Evolutionary conservation across 1,140 invertebrate species (phyloP).

Genomic region (Drosophila funebris): DNA sequence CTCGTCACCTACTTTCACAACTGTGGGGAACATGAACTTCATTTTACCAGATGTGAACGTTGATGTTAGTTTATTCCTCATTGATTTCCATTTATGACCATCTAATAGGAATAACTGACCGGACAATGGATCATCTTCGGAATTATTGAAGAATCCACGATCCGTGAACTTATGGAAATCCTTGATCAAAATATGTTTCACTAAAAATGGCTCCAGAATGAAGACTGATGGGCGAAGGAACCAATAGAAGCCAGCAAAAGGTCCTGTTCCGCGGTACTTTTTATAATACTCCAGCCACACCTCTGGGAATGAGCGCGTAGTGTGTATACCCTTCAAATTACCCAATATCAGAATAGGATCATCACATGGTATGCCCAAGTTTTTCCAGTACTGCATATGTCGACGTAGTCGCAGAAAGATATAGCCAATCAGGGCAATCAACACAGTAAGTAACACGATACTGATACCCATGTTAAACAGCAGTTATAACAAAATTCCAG

Average conservation of each 20-base stretch:
- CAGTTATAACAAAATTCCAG: background rate
- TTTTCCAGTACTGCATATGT: conserved; percentile 70
- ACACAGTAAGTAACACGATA: conserved; percentile 2
- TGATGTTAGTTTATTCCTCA: conserved; percentile 85
- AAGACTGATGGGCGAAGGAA: conserved; percentile 84
- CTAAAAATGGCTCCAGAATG: conserved; percentile 85
- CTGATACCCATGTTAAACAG: conserved; percentile 18
- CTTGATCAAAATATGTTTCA: conserved; percentile 86
- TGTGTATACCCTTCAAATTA: conserved; percentile 48
- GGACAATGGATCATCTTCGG: conserved; percentile 84
- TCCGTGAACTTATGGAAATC: conserved; percentile 86
- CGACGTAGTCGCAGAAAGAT: conserved; percentile 17
- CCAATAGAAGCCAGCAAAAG: conserved; percentile 78
- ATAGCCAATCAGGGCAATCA: conserved; percentile 16
- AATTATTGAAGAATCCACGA: conserved; percentile 84
- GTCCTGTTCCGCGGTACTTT: conserved; percentile 61
- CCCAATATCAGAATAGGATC: conserved; percentile 63
- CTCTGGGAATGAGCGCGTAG: conserved; percentile 12
- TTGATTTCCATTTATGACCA: conserved; percentile 84
- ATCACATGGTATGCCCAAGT: conserved; percentile 78
- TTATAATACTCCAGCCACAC: conserved; percentile 64
- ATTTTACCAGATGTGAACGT: conserved; percentile 86
- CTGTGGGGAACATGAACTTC: conserved; percentile 84
- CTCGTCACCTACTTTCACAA: conserved; percentile 60
- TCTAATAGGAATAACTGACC: conserved; percentile 83